These are phyloP conservation scores for Heliconius hewitsoni DNA, from an alignment of 1,140 invertebrate species.

Conservation along the genomic window DNA sequence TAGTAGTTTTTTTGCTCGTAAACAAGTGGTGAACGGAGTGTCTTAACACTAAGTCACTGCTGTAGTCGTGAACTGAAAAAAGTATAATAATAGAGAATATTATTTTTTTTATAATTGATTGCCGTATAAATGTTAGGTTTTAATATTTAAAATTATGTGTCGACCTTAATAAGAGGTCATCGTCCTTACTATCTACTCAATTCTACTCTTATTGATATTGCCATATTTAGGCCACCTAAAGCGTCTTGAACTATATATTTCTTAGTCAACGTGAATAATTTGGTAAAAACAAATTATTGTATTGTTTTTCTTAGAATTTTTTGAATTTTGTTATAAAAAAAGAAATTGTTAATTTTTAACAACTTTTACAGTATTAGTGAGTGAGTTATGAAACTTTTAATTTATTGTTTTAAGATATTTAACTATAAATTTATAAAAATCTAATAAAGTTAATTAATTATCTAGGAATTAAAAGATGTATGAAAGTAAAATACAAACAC, in stretches of 20 bases:
- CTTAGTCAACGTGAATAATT: background rate
- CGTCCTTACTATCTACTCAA: slow-evolving; percentile 10
- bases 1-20: too few species aligned
- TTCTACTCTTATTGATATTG: slow-evolving; percentile 17
- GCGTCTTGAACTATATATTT: background rate
- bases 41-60: too few species aligned
- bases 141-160: background rate
- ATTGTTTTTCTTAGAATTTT: background rate
- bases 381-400: too few species aligned
- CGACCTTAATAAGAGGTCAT: slow-evolving; percentile 12
- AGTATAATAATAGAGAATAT: too few species aligned
- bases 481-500: background rate
- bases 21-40: too few species aligned
- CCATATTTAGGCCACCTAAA: slow-evolving; percentile 21
- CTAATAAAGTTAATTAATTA: too few species aligned
- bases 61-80: too few species aligned
- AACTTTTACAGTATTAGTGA: too few species aligned
- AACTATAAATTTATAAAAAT: background rate
- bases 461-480: background rate
- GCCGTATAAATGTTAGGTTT: background rate
- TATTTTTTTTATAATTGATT: background rate
- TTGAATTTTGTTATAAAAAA: background rate
- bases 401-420: too few species aligned
- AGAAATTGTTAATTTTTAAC: background rate
- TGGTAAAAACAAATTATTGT: background rate